phyloP scores from a whole-genome alignment of 2,888 invertebrate genomes.

The Nomada goodeniana region DNA sequence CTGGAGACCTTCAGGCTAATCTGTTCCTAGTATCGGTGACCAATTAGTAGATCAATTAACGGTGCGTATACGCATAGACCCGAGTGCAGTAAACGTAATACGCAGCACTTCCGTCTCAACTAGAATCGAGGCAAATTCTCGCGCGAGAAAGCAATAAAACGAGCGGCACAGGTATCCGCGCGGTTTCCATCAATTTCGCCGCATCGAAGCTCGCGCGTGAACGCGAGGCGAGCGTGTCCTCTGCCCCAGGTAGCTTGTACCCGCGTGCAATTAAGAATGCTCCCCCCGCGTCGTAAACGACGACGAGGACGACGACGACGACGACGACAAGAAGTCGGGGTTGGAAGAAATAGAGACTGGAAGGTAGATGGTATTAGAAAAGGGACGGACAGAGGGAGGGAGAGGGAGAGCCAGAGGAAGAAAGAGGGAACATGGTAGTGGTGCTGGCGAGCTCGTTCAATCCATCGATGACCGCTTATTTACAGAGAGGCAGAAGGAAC shows the following conservation, averaged over 20 bases:
- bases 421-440: constrained; percentile 33
- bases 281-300: constrained; percentile 17
- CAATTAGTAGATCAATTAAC: too few relatives aligned
- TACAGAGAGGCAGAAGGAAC: constrained; percentile 80
- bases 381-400: constrained; percentile 27
- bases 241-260: constrained; percentile 65
- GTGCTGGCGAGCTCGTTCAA: constrained; percentile 65
- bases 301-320: constrained; percentile 6
- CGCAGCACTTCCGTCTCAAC: too few relatives aligned
- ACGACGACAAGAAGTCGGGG: constrained; percentile 26
- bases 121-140: too few relatives aligned
- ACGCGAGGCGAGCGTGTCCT: constrained; percentile 12
- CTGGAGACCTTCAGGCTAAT: too few relatives aligned
- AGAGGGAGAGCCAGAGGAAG: constrained; percentile 1
- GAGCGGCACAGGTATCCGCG: too few relatives aligned
- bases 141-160: too few relatives aligned
- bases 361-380: constrained; percentile 42
- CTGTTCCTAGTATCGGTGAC: too few relatives aligned
- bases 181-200: constrained; percentile 8
- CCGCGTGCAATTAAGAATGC: constrained; percentile 79
- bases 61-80: too few relatives aligned
- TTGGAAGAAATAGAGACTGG: constrained; percentile 40
- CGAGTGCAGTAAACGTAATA: too few relatives aligned
- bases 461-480: constrained; percentile 83
- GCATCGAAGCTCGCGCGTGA: constrained; percentile 33